phyloP scores from a whole-genome alignment of 1,140 invertebrate genomes.

The Formica exsecta region DNA sequence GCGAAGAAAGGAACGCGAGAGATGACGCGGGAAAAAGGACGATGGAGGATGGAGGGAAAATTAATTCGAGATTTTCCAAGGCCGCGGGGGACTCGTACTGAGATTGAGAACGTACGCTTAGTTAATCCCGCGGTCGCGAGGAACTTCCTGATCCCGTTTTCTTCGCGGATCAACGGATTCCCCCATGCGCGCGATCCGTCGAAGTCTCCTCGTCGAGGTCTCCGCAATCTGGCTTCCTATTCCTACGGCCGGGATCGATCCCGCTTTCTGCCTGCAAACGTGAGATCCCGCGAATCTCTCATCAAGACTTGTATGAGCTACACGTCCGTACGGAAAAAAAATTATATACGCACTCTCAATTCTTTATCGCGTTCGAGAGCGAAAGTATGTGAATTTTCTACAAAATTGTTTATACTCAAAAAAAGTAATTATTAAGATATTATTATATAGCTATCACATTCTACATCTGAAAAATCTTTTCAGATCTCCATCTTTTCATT shows the following conservation, averaged over 20 bases:
- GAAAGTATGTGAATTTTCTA: background rate
- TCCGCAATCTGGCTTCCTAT: constrained; percentile 61
- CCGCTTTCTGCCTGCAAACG: background rate
- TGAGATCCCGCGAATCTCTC: constrained; percentile 8
- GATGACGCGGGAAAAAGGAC: background rate
- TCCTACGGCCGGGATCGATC: constrained; percentile 54
- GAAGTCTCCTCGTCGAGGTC: constrained; percentile 75
- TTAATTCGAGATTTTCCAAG: constrained; percentile 80
- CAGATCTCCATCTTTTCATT: too few relatives aligned
- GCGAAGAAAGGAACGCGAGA: background rate
- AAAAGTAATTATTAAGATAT: too few relatives aligned
- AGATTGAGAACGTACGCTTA: constrained; percentile 80
- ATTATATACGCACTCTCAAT: background rate
- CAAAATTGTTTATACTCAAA: background rate
- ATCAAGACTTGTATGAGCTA: background rate
- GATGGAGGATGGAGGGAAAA: constrained; percentile 69
- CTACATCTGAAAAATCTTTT: too few relatives aligned
- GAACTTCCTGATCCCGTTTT: constrained; percentile 78
- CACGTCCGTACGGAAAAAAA: background rate
- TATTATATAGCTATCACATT: too few relatives aligned
- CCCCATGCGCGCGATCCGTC: constrained; percentile 42
- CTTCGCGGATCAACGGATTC: constrained; percentile 70
- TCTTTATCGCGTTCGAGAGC: background rate
- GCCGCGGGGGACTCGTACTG: constrained; percentile 67
- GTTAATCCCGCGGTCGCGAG: constrained; percentile 78